These are phyloP conservation scores for Polyergus mexicanus DNA, from an alignment of 1,140 invertebrate species.

Conservation along the genomic window DNA sequence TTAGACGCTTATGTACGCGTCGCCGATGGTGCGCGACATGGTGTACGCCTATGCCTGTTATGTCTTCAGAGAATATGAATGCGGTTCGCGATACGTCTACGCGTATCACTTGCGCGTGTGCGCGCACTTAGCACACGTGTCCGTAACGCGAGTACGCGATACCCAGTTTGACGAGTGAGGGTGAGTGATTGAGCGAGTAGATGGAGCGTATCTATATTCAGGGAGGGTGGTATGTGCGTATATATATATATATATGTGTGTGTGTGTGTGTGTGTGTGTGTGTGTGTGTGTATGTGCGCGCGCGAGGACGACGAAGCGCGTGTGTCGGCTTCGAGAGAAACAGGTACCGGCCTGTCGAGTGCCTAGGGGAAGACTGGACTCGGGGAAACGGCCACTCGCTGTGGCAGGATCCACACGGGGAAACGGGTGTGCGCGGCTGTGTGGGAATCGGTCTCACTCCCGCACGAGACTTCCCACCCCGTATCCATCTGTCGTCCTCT, in stretches of 20 bases:
- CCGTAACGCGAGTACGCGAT: constrained; percentile 42
- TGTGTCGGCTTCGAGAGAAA: constrained; percentile 72
- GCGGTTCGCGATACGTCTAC: too few species aligned
- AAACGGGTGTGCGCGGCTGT: constrained; percentile 50
- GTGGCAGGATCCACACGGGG: constrained; percentile 69
- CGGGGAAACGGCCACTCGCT: constrained; percentile 70
- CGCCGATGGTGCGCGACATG: constrained; percentile 13
- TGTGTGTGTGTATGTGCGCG: constrained; percentile 45
- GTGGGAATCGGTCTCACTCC: constrained; percentile 47
- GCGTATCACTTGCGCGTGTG: neutral
- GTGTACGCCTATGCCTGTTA: neutral
- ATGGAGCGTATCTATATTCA: neutral
- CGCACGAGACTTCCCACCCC: constrained; percentile 46
- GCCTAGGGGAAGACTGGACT: constrained; percentile 85
- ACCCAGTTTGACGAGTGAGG: constrained; percentile 12
- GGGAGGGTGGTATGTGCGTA: constrained; percentile 8
- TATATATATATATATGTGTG: neutral
- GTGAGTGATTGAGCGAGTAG: constrained; percentile 31
- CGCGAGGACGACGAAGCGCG: constrained; percentile 70
- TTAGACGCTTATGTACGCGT: neutral
- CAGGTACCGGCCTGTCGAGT: constrained; percentile 83
- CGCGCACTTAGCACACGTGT: constrained; percentile 52
- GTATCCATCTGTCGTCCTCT: constrained; percentile 42
- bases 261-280: constrained; percentile 30
- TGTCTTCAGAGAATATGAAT: neutral